Evolutionary conservation across 2,113 vertebrate species (phyloP).

Genomic region (Acinonyx jubatus): DNA sequence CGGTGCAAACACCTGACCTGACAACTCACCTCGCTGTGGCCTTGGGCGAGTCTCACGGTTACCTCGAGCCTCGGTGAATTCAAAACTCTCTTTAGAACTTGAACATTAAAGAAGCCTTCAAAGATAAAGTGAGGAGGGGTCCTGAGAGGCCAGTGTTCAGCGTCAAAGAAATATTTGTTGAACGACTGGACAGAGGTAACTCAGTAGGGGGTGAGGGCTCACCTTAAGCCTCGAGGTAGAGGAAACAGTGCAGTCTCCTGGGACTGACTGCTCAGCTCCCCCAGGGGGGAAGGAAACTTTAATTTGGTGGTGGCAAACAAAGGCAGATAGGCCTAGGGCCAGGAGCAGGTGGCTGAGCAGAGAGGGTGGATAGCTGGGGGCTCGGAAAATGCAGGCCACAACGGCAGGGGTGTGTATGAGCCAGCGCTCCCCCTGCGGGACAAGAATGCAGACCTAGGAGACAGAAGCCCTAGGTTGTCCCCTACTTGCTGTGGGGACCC

Average conservation of each 20-base stretch:
- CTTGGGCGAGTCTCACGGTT: not conserved
- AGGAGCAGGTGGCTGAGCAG: not conserved
- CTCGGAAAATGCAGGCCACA: not conserved
- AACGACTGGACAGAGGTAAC: not conserved
- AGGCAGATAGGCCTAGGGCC: not conserved
- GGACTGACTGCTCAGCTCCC: not conserved
- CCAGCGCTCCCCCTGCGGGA: accelerated
- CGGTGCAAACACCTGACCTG: not conserved
- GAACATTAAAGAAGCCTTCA: not conserved
- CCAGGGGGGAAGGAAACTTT: not conserved
- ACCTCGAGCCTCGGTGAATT: not conserved
- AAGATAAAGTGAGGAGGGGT: not conserved
- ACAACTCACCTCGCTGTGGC: not conserved
- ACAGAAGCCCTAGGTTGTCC: not conserved
- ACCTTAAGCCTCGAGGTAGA: not conserved
- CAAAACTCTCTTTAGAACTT: not conserved
- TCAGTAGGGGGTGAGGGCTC: not conserved
- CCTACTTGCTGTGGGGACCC: not conserved
- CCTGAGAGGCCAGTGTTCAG: not conserved
- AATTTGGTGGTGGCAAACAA: not conserved
- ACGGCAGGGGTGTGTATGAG: not conserved
- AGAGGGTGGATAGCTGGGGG: too few species aligned
- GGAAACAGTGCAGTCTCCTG: not conserved
- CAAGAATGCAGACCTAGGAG: not conserved
- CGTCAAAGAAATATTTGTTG: not conserved